Conservation (phyloP, 2,797 vertebrate genomes). For the Adelosebastes latens region DNA sequence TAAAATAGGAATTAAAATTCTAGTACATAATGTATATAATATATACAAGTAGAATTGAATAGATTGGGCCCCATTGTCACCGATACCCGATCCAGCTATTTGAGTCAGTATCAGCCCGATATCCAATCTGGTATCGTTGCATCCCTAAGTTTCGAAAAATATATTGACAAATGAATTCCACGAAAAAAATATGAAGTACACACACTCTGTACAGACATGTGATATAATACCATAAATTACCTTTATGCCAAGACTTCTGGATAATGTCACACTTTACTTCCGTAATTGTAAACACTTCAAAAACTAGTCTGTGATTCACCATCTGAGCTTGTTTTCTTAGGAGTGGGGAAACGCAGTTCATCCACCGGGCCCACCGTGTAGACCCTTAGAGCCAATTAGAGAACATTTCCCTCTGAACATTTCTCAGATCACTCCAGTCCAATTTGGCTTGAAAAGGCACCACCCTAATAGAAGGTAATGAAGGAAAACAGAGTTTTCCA, state of each 20-base stretch:
- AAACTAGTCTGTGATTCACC: conserved; percentile 31
- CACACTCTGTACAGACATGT: not conserved
- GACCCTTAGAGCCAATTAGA: conserved; percentile 81
- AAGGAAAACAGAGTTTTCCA: conserved; percentile 71
- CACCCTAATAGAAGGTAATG: conserved; percentile 69
- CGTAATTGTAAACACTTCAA: conserved; percentile 23
- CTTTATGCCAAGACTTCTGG: not conserved
- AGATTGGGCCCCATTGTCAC: no score
- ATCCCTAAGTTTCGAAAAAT: no score
- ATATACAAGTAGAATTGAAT: no score
- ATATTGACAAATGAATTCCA: not conserved
- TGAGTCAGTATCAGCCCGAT: no score
- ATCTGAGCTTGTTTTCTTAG: conserved; percentile 42
- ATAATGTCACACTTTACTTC: conserved; percentile 18
- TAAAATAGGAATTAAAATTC: no score
- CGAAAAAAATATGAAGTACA: not conserved
- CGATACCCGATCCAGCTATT: no score
- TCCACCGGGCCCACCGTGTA: conserved; percentile 36
- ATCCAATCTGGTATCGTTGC: no score
- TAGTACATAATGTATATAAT: no score
- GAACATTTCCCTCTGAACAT: conserved; percentile 62
- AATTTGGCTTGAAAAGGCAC: conserved; percentile 71
- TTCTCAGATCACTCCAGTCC: conserved; percentile 66
- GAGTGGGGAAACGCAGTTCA: conserved; percentile 51
- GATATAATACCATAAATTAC: not conserved